Conservation (phyloP, 2,797 vertebrate genomes). For the Silurus lanzhouensis region DNA sequence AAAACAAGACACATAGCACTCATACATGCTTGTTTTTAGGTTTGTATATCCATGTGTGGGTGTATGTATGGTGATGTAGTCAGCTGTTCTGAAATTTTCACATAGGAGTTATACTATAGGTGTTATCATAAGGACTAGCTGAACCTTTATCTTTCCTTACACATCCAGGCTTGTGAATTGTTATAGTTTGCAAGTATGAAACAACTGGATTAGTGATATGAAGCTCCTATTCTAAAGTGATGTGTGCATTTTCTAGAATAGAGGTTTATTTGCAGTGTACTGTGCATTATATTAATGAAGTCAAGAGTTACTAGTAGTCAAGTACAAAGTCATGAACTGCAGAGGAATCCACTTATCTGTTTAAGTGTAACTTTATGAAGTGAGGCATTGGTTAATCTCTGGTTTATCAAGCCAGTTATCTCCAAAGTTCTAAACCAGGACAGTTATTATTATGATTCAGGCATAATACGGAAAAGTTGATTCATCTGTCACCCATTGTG, state of each 20-base stretch:
- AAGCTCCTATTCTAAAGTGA: background rate
- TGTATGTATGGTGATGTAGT: background rate
- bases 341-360: background rate
- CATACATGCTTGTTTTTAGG: background rate
- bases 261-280: background rate
- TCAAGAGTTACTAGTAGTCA: too few species aligned
- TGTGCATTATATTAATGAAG: background rate
- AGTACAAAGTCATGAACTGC: background rate
- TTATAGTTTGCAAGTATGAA: background rate
- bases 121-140: background rate
- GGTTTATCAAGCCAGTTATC: background rate
- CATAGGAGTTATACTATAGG: too few species aligned
- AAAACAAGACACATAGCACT: background rate
- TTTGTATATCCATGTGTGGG: background rate
- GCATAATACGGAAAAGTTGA: background rate
- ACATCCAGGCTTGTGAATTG: background rate
- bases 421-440: background rate
- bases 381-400: background rate
- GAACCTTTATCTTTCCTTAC: background rate
- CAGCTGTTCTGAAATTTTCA: background rate
- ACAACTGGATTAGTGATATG: background rate
- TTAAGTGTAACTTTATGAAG: background rate
- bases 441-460: background rate
- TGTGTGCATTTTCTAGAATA: background rate
- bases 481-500: background rate